phyloP scores from a whole-genome alignment of 2,888 invertebrate genomes.

The Limulus polyphemus region DNA sequence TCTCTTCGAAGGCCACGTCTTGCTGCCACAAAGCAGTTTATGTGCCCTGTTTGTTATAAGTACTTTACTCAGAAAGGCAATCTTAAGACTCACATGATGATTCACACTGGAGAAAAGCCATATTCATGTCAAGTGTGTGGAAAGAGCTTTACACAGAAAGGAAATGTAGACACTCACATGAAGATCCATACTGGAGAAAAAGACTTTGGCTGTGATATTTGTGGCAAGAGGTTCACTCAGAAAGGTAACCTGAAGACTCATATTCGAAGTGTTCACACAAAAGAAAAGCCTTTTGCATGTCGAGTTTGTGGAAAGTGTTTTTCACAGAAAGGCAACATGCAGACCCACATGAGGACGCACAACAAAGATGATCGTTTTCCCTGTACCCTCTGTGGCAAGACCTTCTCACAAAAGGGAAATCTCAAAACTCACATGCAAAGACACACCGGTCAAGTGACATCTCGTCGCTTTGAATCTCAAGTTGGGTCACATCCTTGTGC shows the following conservation, averaged over 20 bases:
- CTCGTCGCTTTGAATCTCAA: constrained; percentile 22
- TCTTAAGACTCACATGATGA: constrained; percentile 30
- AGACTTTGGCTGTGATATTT: constrained; percentile 27
- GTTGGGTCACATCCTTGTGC: constrained; percentile 9
- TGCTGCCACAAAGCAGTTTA: constrained; percentile 1
- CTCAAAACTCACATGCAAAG: constrained; percentile 29
- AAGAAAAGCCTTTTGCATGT: constrained; percentile 29
- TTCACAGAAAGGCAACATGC: constrained; percentile 29
- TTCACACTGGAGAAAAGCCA: constrained; percentile 29
- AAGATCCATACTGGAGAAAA: constrained; percentile 29
- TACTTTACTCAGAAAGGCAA: constrained; percentile 29
- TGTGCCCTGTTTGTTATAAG: constrained; percentile 26
- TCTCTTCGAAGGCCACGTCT: background rate
- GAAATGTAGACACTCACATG: constrained; percentile 30
- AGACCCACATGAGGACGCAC: constrained; percentile 28
- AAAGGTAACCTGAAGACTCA: constrained; percentile 29
- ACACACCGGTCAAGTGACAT: constrained; percentile 27
- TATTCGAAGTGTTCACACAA: constrained; percentile 28
- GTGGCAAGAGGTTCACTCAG: constrained; percentile 28
- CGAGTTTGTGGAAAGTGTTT: constrained; percentile 28
- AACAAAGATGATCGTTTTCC: constrained; percentile 29
- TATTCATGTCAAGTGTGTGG: constrained; percentile 28
- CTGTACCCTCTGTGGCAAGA: constrained; percentile 28
- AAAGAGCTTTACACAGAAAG: constrained; percentile 29
- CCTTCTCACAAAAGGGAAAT: constrained; percentile 29